Evolutionary conservation across 2,888 invertebrate species (phyloP), one percentile per base, ranked within the genome.

Genomic region (Stomorhina lunata): DNA sequence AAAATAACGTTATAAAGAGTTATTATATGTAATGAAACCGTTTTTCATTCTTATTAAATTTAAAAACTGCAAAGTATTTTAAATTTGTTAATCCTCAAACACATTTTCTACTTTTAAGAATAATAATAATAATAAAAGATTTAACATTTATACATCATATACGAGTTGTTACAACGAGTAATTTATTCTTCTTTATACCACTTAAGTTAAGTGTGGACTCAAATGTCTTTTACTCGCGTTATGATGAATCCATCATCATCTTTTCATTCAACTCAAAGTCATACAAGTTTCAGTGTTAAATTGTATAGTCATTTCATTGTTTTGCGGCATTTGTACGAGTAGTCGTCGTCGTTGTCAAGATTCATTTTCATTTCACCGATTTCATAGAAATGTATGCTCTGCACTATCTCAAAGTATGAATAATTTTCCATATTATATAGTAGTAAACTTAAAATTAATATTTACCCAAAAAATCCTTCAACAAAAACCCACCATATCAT

Each of bases 371-470:
- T 80, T 75, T 71, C 68, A 57, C 53, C 78, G 69, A 68, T 59
- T 59, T 66, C 15, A 34, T 34, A 20, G 17, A 22, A 48, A 22
- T 15, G 17, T 25, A 22, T 9, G 3, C 27, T 40, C 9, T 12
- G 20, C 20, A n/a, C 9, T 20, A 27, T 43, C 20, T 48, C 17
- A 12, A 32, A 48, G 22, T 66, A 66, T 77, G 79, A 77, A 83
- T 75, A 81, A 83, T 77, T 83, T 81, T 83, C 43, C 57, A 50
- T 81, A 81, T 81, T 83, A 83, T 83, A n/a, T n/a, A n/a, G n/a
- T n/a, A n/a, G 83, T 73, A 80, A 79, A 84, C 71, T 80, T 80
- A 66, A 68, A 68, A n/a, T n/a, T n/a, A n/a, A 73, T 69, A 53
- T 55, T 55, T 69, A 55, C 25, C 10, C 40, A 32, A 27, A 40